Evolutionary conservation across 2,888 invertebrate genomes (phyloP).

Genomic region (Pedicia rivosa): DNA sequence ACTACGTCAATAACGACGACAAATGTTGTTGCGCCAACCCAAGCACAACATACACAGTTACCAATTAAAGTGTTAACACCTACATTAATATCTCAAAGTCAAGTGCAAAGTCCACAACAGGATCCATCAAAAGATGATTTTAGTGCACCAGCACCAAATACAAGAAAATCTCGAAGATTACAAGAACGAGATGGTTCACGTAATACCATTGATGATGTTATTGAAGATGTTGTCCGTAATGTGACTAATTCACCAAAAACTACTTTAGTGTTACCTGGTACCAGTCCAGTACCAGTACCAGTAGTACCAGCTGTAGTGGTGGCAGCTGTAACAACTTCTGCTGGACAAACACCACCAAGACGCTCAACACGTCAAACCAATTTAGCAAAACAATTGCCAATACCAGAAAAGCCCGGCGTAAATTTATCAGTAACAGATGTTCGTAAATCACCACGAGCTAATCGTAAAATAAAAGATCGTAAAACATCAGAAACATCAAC

Average conservation of each 20-base stretch:
- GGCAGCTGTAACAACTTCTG: slow-evolving; percentile 10
- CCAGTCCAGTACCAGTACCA: slow-evolving; percentile 6
- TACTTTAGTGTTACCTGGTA: slow-evolving; percentile 13
- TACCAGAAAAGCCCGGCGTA: slow-evolving; percentile 1
- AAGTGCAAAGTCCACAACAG: not conserved
- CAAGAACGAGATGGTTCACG: slow-evolving; percentile 62
- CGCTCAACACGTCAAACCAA: slow-evolving; percentile 24
- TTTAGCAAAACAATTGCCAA: slow-evolving; percentile 4
- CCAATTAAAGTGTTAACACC: not conserved
- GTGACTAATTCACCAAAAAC: slow-evolving; percentile 29
- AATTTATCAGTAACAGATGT: slow-evolving; percentile 22
- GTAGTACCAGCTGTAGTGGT: slow-evolving; percentile 5
- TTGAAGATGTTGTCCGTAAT: slow-evolving; percentile 76
- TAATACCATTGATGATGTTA: slow-evolving; percentile 70
- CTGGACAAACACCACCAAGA: slow-evolving; percentile 27
- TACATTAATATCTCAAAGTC: not conserved
- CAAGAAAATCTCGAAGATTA: slow-evolving; percentile 63
- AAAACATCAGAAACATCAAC: slow-evolving; percentile 48
- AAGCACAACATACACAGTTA: not conserved
- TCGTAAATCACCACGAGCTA: slow-evolving; percentile 48
- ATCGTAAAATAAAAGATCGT: slow-evolving; percentile 43
- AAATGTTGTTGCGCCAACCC: slow-evolving; percentile 20
- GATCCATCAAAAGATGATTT: slow-evolving; percentile 17
- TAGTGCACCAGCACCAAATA: slow-evolving; percentile 33
- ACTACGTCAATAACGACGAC: too few relatives aligned